A percentile compares a stretch with the other conserved stretches of the same genome.
These are phyloP conservation scores for Aspidiotus destructor DNA, from an alignment of 2,888 invertebrate genomes.

Conservation along the genomic window DNA sequence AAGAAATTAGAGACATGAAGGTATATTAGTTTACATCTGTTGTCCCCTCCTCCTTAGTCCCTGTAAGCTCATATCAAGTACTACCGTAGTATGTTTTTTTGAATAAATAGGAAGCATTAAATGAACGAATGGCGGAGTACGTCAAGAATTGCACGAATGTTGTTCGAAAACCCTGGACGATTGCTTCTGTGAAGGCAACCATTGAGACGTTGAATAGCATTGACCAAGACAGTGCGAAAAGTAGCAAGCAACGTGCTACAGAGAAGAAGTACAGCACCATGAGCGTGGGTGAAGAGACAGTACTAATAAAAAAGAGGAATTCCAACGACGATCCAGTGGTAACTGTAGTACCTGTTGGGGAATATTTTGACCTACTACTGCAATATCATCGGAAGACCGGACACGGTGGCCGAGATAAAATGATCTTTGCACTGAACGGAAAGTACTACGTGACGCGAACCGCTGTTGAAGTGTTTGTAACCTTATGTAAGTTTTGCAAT, in stretches of 20 bases:
- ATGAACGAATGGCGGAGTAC: neutral
- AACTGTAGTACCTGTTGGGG: constrained; percentile 5
- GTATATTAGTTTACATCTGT: neutral
- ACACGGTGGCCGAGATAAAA: constrained; percentile 21
- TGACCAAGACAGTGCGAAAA: neutral
- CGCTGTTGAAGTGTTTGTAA: constrained; percentile 14
- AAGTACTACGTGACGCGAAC: constrained; percentile 9
- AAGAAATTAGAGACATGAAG: neutral
- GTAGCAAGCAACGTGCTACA: neutral
- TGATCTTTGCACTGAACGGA: constrained; percentile 6
- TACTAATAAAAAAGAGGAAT: no score
- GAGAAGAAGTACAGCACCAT: neutral
- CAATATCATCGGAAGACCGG: constrained; percentile 11
- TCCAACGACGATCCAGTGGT: no score
- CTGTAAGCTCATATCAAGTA: neutral
- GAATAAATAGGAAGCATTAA: neutral
- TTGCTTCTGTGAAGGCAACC: neutral
- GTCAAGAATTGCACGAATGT: neutral
- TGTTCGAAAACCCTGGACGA: constrained; percentile 3
- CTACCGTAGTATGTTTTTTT: neutral
- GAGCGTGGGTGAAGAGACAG: constrained; percentile 1
- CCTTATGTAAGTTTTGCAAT: constrained; percentile 14
- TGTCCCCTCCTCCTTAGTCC: no score
- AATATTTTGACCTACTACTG: constrained; percentile 15
- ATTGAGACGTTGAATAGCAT: constrained; percentile 3